These are phyloP conservation scores for Drosophila cognata DNA, from an alignment of 2,888 invertebrate species.

Conservation along the genomic window DNA sequence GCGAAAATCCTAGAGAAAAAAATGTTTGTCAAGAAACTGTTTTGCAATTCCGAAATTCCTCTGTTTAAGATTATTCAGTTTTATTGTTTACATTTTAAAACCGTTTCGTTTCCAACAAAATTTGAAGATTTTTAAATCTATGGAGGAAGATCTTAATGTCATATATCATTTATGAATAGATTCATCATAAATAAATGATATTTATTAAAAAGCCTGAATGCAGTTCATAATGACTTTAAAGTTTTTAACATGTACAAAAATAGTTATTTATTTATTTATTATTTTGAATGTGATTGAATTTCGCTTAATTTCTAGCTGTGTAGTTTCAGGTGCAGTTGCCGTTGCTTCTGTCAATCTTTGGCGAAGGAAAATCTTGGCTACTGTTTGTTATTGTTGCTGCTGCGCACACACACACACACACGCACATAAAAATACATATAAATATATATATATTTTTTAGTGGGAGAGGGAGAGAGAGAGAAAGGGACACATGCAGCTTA, in stretches of 20 bases:
- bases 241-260: background rate
- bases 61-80: background rate
- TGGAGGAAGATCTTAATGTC: background rate
- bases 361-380: constrained; percentile 78
- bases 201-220: background rate
- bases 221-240: background rate
- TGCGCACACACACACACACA: constrained; percentile 12
- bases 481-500: constrained; percentile 50
- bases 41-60: no score
- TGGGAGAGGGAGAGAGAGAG: background rate
- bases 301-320: background rate
- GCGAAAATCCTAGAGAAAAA: background rate
- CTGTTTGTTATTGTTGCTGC: constrained; percentile 62
- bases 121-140: accelerated
- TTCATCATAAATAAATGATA: background rate
- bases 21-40: background rate
- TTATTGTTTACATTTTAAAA: background rate
- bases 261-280: background rate
- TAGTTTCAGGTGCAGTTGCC: constrained; percentile 48
- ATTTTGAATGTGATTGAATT: background rate
- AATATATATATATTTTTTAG: background rate
- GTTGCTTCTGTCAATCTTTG: constrained; percentile 73
- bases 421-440: background rate
- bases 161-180: background rate
- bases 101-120: background rate